Conservation (phyloP, 2,797 vertebrate genomes). For the Varecia variegata region DNA sequence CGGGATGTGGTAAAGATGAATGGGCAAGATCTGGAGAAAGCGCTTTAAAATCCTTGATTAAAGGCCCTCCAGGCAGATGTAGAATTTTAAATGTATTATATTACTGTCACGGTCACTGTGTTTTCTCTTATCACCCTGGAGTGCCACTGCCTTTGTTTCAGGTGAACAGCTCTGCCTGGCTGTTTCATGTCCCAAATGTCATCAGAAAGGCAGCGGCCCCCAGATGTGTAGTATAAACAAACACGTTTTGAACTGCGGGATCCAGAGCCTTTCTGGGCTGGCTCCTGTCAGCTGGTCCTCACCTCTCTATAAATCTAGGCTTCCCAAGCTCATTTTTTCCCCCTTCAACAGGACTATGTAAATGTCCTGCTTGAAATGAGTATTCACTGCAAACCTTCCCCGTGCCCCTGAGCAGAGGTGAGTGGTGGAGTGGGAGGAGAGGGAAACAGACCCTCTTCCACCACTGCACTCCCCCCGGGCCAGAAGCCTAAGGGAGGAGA, state of each 20-base stretch:
- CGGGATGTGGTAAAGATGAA: slow-evolving; percentile 55
- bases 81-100: slow-evolving; percentile 51
- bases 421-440: background rate
- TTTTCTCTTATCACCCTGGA: slow-evolving; percentile 12
- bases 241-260: background rate
- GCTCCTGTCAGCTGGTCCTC: background rate
- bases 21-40: slow-evolving; percentile 55
- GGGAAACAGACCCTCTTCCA: background rate
- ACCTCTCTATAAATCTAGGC: background rate
- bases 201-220: background rate
- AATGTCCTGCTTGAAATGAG: background rate
- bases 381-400: background rate
- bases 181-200: background rate
- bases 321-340: slow-evolving; percentile 5
- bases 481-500: background rate
- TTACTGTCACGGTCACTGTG: background rate
- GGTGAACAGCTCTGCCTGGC: slow-evolving; percentile 29
- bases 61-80: slow-evolving; percentile 45
- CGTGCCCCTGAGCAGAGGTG: background rate
- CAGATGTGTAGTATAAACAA: background rate
- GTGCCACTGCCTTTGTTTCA: slow-evolving; percentile 32
- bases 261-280: background rate
- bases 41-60: slow-evolving; percentile 68
- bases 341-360: background rate
- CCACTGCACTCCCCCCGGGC: background rate